Evolutionary conservation across 2,797 vertebrate species (phyloP).

Genomic region (Centropyge bicolor): DNA sequence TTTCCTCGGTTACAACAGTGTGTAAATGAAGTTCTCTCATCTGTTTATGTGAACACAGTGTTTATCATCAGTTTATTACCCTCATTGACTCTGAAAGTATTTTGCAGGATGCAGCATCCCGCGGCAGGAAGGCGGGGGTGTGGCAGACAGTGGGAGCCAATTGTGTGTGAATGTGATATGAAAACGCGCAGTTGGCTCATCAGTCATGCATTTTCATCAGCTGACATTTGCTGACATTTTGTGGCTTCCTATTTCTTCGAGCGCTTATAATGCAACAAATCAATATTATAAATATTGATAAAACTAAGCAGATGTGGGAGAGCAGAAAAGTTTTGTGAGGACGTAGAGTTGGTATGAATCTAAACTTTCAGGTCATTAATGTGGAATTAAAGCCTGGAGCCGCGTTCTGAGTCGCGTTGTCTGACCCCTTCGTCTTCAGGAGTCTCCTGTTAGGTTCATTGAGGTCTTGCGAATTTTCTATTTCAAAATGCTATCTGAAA

Average conservation of each 20-base stretch:
- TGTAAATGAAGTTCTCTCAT: constrained; percentile 54
- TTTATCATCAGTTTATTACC: constrained; percentile 70
- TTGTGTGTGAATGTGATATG: constrained; percentile 66
- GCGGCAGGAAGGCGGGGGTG: constrained; percentile 14
- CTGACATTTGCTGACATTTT: constrained; percentile 80
- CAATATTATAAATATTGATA: constrained; percentile 53
- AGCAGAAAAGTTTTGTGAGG: constrained; percentile 13
- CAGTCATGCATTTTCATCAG: constrained; percentile 77
- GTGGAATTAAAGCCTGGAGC: constrained; percentile 1
- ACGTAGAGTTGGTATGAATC: constrained; percentile 8
- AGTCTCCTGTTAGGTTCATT: background rate
- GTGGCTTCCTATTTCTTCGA: constrained; percentile 51
- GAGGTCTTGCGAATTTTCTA: background rate
- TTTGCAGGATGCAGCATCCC: constrained; percentile 43
- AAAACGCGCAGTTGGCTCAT: constrained; percentile 56
- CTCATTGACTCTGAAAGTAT: constrained; percentile 49
- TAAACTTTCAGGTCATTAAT: constrained; percentile 11
- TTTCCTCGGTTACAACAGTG: constrained; percentile 33
- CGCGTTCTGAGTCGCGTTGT: constrained; percentile 18
- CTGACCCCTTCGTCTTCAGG: background rate
- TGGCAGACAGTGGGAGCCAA: constrained; percentile 45
- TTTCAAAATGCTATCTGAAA: background rate
- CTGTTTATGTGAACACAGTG: constrained; percentile 45
- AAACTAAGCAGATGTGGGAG: constrained; percentile 11
- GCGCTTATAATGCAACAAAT: constrained; percentile 44